phyloP scores from a whole-genome alignment of 2,797 vertebrate genomes.

The Dicrostonyx torquatus region DNA sequence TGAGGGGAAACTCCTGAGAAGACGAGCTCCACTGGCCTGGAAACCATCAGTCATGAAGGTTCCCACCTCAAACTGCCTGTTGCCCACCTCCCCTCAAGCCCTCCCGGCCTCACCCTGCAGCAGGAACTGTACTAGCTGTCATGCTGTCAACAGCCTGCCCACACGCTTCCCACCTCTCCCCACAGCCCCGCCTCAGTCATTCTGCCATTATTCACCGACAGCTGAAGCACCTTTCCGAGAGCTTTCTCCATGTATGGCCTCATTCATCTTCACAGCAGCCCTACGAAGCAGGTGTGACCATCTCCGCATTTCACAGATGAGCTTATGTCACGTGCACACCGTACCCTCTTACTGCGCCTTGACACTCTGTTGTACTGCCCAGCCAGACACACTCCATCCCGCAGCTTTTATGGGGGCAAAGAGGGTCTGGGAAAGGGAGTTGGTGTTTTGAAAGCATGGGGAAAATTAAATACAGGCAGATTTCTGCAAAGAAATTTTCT shows the following conservation, averaged over 20 bases:
- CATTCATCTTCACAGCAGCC: background rate
- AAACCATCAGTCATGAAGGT: conserved; percentile 16
- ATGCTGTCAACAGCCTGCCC: background rate
- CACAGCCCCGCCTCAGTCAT: background rate
- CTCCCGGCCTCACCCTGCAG: background rate
- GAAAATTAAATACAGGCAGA: background rate
- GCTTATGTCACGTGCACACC: background rate
- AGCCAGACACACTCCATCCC: background rate
- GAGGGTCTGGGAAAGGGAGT: background rate
- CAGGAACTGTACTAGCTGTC: background rate
- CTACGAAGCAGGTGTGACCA: background rate
- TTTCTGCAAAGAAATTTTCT: background rate
- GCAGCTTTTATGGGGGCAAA: too few species aligned
- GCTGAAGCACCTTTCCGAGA: background rate
- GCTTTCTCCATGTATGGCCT: background rate
- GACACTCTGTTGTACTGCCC: background rate
- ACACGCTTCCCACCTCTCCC: background rate
- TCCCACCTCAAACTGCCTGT: background rate
- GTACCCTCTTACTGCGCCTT: background rate
- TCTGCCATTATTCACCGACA: background rate
- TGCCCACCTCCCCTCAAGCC: background rate
- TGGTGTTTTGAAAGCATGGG: background rate
- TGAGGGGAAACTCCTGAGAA: background rate
- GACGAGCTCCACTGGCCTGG: background rate
- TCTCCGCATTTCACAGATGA: background rate